A percentile compares a stretch with the other conserved stretches of the same genome.
Evolutionary conservation across 23 tunicate genomes (phyloP).

Genomic region (Aplidium turbinatum): DNA sequence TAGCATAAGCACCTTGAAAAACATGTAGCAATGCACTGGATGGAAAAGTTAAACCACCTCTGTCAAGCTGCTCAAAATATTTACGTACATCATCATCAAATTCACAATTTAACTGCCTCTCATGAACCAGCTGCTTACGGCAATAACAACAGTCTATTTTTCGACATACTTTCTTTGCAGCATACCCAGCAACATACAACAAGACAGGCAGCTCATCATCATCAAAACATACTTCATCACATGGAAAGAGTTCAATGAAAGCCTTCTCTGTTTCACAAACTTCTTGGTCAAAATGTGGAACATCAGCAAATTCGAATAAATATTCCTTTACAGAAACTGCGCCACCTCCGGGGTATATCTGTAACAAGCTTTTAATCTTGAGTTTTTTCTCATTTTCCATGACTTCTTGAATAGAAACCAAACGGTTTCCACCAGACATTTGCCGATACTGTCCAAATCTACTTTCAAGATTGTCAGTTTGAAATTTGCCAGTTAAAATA

Average conservation of each 20-base stretch:
- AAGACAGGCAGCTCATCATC: neutral
- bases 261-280: neutral
- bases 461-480: too few species aligned
- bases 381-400: constrained; percentile 3
- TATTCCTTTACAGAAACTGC: constrained; percentile 4
- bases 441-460: neutral
- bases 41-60: constrained; percentile 5
- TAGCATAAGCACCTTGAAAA: neutral
- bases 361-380: constrained; percentile 6
- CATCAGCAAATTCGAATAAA: neutral
- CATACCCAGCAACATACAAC: constrained; percentile 8
- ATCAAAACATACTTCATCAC: neutral
- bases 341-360: neutral
- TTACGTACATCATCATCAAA: neutral
- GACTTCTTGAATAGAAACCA: constrained; percentile 5
- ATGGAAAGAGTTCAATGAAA: neutral
- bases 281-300: neutral
- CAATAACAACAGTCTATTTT: neutral
- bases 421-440: neutral
- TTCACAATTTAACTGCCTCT: neutral
- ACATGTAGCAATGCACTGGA: neutral
- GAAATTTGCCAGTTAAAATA: too few species aligned
- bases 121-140: neutral
- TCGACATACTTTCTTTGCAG: neutral
- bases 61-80: constrained; percentile 3